Base-by-base conservation (phyloP, 2,113 vertebrate genomes). In the Cinclus mexicanus region DNA sequence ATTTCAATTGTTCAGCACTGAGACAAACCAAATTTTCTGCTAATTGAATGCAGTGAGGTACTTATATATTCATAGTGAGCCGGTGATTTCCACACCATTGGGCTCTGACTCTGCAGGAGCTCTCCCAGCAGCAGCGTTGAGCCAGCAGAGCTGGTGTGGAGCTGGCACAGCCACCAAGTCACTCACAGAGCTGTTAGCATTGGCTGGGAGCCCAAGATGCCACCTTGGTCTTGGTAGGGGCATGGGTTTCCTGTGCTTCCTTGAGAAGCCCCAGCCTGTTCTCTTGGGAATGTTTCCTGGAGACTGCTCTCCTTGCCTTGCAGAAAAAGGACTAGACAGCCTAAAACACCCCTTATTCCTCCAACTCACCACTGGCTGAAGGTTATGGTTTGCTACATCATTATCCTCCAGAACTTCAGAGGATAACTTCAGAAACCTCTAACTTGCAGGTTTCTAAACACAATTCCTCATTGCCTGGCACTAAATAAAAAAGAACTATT, bases 1-100 rank as follows among this genome's bases (percentile, higher is more conserved):
- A 41, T 71, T 94, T 89, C 88, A 95, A 78, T 69, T 97, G 90
- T 87, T 97, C 63, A 91, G 87, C 83, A 81, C 80, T 55, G 91
- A 96, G 83, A 93, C 83, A 94, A 84, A 49, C 77, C 60, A 90
- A 84, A 90, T 55, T 97, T 92, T 96, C 93, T 92, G 83, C 82
- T 98, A 97, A 98, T 82, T 97, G 94, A 96, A 96, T 60, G 71
- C 42, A 24, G 80, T 49, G 59, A 90, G 46, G 57, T 94, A 89
- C 88, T 83, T 94, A 78, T 14, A 39, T 50, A 97, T 96, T 96
- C 92, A 94, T 39, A 86, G 82, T 0, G 14, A 90, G 75, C 47
- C 47, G 67, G 44, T 53, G 52, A 33, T 96, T 95, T 95, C 93
- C 87, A 85, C 64, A 77, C 90, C 81, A 69, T 42, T 28, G 15